Percentiles rank a stretch among this genome's conserved stretches.
Evolutionary conservation across 2,888 invertebrate genomes (phyloP).

Genomic region (Caenorhabditis japonica): DNA sequence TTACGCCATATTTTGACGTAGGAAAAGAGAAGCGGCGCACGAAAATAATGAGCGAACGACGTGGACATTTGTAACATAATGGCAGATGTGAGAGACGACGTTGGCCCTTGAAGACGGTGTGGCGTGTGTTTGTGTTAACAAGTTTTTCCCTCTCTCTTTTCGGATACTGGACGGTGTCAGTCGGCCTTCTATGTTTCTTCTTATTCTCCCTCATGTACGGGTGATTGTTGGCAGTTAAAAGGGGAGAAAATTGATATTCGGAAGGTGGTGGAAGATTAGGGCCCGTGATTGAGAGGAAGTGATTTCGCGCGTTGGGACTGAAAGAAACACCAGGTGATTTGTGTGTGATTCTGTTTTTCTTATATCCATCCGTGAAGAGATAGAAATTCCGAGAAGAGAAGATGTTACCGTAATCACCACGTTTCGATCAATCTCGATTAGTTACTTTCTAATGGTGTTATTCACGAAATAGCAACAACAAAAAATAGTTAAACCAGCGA

Average conservation of each 20-base stretch:
- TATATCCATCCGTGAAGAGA: background rate
- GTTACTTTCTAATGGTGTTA: too few relatives aligned
- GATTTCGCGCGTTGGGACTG: background rate
- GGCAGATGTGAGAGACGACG: slow-evolving; percentile 31
- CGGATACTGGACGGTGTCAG: slow-evolving; percentile 34
- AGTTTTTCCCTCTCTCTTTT: slow-evolving; percentile 40
- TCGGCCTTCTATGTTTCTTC: slow-evolving; percentile 8
- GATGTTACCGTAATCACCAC: too few relatives aligned
- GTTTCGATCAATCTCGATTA: too few relatives aligned
- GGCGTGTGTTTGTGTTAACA: slow-evolving; percentile 36
- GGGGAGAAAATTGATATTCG: background rate
- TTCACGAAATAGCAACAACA: too few relatives aligned
- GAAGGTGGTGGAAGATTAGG: slow-evolving; percentile 8
- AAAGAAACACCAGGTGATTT: slow-evolving; percentile 17
- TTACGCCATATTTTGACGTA: slow-evolving; percentile 52
- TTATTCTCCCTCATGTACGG: slow-evolving; percentile 27
- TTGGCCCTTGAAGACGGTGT: slow-evolving; percentile 16
- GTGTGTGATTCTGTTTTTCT: background rate
- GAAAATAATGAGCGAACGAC: slow-evolving; percentile 18
- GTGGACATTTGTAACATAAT: slow-evolving; percentile 42
- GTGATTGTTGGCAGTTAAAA: slow-evolving; percentile 35
- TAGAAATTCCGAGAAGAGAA: background rate
- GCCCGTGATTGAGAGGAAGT: slow-evolving; percentile 18
- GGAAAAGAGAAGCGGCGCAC: slow-evolving; percentile 13
- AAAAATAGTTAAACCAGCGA: too few relatives aligned